Evolutionary conservation across 2,888 invertebrate genomes (phyloP).

Genomic region (Cataglyphis livida): DNA sequence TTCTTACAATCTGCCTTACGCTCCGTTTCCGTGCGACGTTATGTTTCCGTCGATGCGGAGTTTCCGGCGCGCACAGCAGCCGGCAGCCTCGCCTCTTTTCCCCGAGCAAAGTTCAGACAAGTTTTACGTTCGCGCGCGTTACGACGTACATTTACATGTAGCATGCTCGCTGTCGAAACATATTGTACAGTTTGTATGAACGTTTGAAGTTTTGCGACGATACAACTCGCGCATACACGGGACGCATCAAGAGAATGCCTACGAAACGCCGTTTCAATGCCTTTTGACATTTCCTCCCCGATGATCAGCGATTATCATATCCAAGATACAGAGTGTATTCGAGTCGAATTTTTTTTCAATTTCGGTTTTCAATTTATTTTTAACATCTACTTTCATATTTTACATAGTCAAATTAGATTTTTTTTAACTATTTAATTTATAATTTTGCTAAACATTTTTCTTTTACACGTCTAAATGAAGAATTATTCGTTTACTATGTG

Average conservation of each 20-base stretch:
- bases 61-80: conserved; percentile 62
- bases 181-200: conserved; percentile 80
- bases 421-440: background rate
- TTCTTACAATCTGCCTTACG: conserved; percentile 67
- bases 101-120: conserved; percentile 76
- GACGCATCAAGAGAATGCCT: background rate
- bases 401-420: no score
- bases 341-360: no score
- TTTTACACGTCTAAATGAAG: background rate
- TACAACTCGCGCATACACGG: conserved; percentile 50
- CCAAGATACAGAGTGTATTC: background rate
- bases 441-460: background rate
- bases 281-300: background rate
- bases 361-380: no score
- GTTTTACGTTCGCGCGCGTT: conserved; percentile 72
- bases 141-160: conserved; percentile 58
- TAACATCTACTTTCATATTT: no score
- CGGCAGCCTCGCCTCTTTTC: conserved; percentile 66
- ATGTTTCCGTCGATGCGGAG: conserved; percentile 74
- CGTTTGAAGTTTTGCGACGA: conserved; percentile 78
- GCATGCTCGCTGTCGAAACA: conserved; percentile 71
- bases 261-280: background rate
- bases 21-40: conserved; percentile 69
- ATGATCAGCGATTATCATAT: background rate
- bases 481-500: no score